These are phyloP conservation scores for Opisthocomus hoazin DNA, from an alignment of 2,113 vertebrate genomes.

Conservation along the genomic window DNA sequence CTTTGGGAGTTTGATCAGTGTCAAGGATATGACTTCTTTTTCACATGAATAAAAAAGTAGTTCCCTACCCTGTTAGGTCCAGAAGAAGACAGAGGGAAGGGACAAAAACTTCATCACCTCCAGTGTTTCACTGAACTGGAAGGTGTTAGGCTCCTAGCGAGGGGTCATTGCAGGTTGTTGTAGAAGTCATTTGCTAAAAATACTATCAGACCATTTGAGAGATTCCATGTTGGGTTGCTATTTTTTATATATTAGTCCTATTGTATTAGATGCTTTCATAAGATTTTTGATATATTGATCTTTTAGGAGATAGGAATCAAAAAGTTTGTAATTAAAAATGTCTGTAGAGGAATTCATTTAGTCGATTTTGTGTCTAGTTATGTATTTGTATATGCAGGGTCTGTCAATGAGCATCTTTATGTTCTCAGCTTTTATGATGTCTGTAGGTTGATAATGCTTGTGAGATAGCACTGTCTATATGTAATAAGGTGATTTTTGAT, in stretches of 20 bases:
- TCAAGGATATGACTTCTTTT: background rate
- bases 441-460: background rate
- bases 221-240: background rate
- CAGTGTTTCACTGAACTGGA: background rate
- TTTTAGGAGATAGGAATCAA: background rate
- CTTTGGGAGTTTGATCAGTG: background rate
- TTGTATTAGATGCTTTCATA: background rate
- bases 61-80: background rate
- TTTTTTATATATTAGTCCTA: background rate
- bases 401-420: background rate
- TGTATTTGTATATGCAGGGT: background rate
- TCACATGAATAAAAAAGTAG: background rate
- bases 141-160: background rate
- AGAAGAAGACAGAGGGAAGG: background rate
- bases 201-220: background rate
- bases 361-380: background rate
- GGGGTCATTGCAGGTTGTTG: background rate
- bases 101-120: background rate
- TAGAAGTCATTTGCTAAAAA: background rate
- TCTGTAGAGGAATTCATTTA: background rate
- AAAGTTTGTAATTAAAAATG: background rate
- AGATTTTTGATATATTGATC: background rate
- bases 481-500: background rate
- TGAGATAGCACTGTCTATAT: background rate
- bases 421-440: background rate